Conservation (phyloP, 2,888 invertebrate genomes). For the Coleophora flavipennella region DNA sequence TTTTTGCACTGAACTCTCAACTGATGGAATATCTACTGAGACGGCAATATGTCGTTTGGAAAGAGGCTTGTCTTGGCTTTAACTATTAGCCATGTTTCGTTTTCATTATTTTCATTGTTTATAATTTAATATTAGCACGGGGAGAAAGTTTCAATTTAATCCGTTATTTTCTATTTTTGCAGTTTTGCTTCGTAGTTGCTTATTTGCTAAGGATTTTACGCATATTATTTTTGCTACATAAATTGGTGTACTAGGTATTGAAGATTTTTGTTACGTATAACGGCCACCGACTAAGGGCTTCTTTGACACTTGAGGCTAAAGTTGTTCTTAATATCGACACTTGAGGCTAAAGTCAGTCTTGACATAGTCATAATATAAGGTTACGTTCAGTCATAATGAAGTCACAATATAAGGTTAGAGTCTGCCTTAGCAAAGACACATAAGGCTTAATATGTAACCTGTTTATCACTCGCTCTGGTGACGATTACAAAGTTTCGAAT, state of each 20-base stretch:
- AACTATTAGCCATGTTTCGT: conserved; percentile 8
- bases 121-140: not conserved
- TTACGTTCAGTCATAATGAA: no score
- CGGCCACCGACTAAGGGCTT: no score
- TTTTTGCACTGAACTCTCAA: conserved; percentile 30
- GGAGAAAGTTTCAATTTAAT: conserved; percentile 31
- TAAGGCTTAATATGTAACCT: no score
- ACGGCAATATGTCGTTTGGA: conserved; percentile 15
- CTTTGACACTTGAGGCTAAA: no score
- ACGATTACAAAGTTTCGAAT: no score
- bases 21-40: conserved; percentile 14
- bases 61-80: conserved; percentile 17
- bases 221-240: conserved; percentile 7
- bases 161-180: conserved; percentile 24
- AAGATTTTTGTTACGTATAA: not conserved
- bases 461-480: no score
- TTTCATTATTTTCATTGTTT: conserved; percentile 2
- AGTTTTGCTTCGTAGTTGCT: conserved; percentile 16
- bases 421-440: no score
- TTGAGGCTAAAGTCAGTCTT: no score
- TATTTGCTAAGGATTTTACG: conserved; percentile 28
- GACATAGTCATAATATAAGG: no score
- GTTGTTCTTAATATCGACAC: no score
- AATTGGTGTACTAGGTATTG: not conserved
- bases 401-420: no score